These are phyloP conservation scores for Isichthys henryi DNA, from an alignment of 2,113 vertebrate genomes.

Conservation along the genomic window DNA sequence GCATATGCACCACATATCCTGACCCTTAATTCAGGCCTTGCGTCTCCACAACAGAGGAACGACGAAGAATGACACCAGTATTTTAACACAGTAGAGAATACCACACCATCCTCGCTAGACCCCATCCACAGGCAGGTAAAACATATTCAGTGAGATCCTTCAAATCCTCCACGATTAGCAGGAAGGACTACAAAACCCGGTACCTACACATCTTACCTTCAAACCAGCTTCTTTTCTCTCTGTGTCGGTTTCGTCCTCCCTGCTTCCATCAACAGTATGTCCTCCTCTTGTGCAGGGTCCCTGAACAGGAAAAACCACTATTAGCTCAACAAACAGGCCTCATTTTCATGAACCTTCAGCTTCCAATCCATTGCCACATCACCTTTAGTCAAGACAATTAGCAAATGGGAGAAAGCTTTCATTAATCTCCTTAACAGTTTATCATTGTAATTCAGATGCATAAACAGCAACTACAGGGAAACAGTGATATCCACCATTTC, in stretches of 20 bases:
- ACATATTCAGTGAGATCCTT: background rate
- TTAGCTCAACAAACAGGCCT: background rate
- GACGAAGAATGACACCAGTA: background rate
- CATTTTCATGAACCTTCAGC: background rate
- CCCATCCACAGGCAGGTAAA: background rate
- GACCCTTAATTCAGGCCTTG: background rate
- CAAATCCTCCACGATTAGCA: background rate
- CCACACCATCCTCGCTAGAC: background rate
- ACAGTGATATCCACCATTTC: background rate
- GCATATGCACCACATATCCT: background rate
- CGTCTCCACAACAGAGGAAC: background rate
- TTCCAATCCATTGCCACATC: background rate
- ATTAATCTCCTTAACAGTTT: slow-evolving; percentile 65
- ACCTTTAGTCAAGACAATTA: slow-evolving; percentile 35
- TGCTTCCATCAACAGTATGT: slow-evolving; percentile 92
- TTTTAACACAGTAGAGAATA: background rate
- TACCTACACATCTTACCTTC: slow-evolving; percentile 39
- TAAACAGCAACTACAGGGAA: slow-evolving; percentile 40
- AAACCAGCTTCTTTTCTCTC: slow-evolving; percentile 80
- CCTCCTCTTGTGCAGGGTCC: slow-evolving; percentile 62
- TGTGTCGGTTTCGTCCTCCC: slow-evolving; percentile 75
- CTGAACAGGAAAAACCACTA: slow-evolving; percentile 42
- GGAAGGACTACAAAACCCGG: background rate
- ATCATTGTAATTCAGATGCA: too few species aligned
- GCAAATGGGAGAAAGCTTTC: slow-evolving; percentile 47